Evolutionary conservation across 2,888 invertebrate species (phyloP), one percentile per base, ranked within the genome.

Genomic region (Synanthedon myopaeformis): DNA sequence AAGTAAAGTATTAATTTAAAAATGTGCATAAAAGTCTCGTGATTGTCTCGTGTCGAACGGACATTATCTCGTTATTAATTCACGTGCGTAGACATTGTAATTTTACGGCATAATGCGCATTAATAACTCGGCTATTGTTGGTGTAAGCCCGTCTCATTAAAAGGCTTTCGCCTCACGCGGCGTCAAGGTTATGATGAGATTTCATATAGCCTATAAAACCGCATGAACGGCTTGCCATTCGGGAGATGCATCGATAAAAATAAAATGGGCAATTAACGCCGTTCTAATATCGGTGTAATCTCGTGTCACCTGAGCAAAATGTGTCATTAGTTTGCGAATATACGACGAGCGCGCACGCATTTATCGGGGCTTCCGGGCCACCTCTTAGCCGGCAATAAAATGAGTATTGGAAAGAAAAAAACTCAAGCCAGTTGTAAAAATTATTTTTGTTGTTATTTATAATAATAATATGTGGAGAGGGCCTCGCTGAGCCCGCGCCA

Each of bases 381-480:
- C 65, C 67, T 62, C 67, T 64, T 59, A 54, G 56, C 56, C 57
- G 56, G 57, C 57, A 58, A 57, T 62, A 61, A 64, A 66, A 68
- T 65, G 56, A 66, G 61, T 65, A 69, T 68, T 62, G 56, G 57
- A 68, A 70, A 70, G 70, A 74, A 71, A 64, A 57, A 61, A 64
- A 61, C 63, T 63, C 63, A 59, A 58, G 62, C 69, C 64, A 64
- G 65, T 74, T 70, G 66, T 71, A 70, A 70, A 77, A 74, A 73
- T 73, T 75, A 75, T 74, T 76, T 79, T 79, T 80, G 72, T 77
- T 79, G 74, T 79, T 79, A 74, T 78, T 76, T 75, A 79, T 77
- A 79, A 77, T 78, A 79, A 76, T 74, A 72, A 75, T 76, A 80
- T 73, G 75, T 79, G 76, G 72, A 77, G 70, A 74, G 70, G 68